Conservation (phyloP, 2,888 invertebrate species). For the Pollenia griseotomentosa region DNA sequence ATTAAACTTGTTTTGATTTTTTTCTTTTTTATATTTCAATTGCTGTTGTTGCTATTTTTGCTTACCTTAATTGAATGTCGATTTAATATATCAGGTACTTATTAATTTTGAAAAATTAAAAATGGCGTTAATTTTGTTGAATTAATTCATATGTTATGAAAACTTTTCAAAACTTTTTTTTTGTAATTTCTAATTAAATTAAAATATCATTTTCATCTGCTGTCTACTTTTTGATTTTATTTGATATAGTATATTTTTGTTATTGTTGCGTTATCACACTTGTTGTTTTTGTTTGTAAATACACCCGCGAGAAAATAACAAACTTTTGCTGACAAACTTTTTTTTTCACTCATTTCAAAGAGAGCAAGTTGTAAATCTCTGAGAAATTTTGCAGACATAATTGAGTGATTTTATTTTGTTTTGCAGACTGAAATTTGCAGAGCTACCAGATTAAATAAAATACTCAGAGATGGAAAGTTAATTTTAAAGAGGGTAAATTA, state of each 20-base stretch:
- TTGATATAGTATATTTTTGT: conserved; percentile 4
- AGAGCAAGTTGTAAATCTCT: too few species aligned
- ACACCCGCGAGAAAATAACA: too few species aligned
- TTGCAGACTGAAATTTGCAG: too few species aligned
- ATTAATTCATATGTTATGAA: not conserved
- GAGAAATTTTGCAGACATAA: too few species aligned
- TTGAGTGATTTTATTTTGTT: too few species aligned
- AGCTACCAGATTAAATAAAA: too few species aligned
- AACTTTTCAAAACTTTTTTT: not conserved
- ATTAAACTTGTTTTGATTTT: conserved; percentile 43
- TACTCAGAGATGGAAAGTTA: too few species aligned
- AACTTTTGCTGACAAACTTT: too few species aligned
- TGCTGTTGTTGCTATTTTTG: conserved; percentile 1
- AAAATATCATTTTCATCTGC: not conserved
- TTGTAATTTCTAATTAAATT: conserved; percentile 53
- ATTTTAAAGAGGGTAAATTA: too few species aligned
- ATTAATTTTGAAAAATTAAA: not conserved
- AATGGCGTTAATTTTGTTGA: not conserved
- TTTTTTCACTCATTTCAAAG: too few species aligned
- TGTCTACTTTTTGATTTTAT: conserved; percentile 9
- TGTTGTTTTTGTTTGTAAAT: conserved; percentile 43
- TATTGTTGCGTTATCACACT: conserved; percentile 23
- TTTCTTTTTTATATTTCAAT: not conserved
- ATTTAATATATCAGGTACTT: conserved; percentile 34
- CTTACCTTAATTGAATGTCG: conserved; percentile 6